Evolutionary conservation across 1,140 invertebrate genomes (phyloP), one percentile per base, ranked within the genome.

Genomic region (Drosophila tristis): DNA sequence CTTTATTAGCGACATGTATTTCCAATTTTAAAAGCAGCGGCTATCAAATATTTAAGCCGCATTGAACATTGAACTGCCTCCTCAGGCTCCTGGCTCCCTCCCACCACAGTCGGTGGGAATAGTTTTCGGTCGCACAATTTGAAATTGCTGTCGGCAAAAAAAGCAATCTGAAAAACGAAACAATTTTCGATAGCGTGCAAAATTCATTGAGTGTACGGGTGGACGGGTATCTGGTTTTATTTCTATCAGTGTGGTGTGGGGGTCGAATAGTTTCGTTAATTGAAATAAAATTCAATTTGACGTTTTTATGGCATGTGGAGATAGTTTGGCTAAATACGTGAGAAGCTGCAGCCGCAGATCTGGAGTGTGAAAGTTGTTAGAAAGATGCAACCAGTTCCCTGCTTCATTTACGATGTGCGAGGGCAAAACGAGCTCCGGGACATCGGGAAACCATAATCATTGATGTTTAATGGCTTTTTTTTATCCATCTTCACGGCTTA

Each of bases 241-340:
- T 78, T 59, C 61, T 48, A 29, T 39, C 35, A 51, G 29, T 42
- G 58, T 42, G 58, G 42, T 53, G 54, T 53, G 67, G 57, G 72
- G 51, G 50, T 61, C 47, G 71, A 87, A 87, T 81, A 75, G 81
- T 78, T 87, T 74, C 64, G 81, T 86, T 86, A 86, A 86, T 86
- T 86, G 81, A 86, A 86, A 86, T 86, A 86, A 86, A 86, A 86
- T 87, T 87, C 82, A 70, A 81, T 86, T 86, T 87, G 81, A 86
- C 82, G 78, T 81, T 86, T 86, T 81, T 81, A 86, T 86, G 66
- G 78, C 81, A 81, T 75, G 68, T 71, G 74, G 78, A 72, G 82
- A 81, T 86, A 81, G 81, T 81, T 78, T 54, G 65, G 78, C 65
- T 81, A 81, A 86, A 86, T 84, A 84, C 74, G 74, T 84, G 66